These are phyloP conservation scores for Oreochromis tanganicae DNA, from an alignment of 2,113 vertebrate species.

Conservation along the genomic window DNA sequence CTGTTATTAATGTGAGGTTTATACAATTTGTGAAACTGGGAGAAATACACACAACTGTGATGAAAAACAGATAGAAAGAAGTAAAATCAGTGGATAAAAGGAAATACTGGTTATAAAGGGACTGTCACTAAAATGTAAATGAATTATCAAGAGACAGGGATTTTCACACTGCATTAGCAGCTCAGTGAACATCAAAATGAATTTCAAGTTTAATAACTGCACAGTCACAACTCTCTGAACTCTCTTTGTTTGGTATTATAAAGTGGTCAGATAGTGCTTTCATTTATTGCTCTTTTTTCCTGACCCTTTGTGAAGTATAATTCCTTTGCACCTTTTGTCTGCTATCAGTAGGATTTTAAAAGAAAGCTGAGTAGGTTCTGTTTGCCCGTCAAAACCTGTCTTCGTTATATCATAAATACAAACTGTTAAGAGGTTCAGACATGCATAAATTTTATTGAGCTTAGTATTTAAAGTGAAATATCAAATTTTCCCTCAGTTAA, in stretches of 20 bases:
- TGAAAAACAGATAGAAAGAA: not conserved
- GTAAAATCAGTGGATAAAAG: not conserved
- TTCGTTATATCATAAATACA: not conserved
- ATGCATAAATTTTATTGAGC: not conserved
- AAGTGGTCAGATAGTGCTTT: not conserved
- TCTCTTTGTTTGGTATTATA: not conserved
- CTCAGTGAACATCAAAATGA: slow-evolving; percentile 21
- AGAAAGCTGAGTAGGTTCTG: not conserved
- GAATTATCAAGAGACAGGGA: not conserved
- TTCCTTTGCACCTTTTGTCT: not conserved
- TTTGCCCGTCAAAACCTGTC: not conserved
- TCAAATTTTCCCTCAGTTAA: not conserved
- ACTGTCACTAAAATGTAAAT: not conserved
- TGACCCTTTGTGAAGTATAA: not conserved
- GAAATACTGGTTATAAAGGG: not conserved
- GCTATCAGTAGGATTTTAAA: not conserved
- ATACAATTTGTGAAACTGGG: not conserved
- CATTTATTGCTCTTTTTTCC: not conserved
- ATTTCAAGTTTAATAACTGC: slow-evolving; percentile 19
- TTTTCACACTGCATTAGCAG: slow-evolving; percentile 24
- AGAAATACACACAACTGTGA: not conserved
- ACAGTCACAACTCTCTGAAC: not conserved
- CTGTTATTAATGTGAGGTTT: not conserved
- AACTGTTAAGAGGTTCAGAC: not conserved
- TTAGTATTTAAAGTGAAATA: not conserved